Percentiles rank a stretch among this genome's conserved stretches.
Conservation (phyloP, 2,888 invertebrate species). For the Drosophila fungiperda region DNA sequence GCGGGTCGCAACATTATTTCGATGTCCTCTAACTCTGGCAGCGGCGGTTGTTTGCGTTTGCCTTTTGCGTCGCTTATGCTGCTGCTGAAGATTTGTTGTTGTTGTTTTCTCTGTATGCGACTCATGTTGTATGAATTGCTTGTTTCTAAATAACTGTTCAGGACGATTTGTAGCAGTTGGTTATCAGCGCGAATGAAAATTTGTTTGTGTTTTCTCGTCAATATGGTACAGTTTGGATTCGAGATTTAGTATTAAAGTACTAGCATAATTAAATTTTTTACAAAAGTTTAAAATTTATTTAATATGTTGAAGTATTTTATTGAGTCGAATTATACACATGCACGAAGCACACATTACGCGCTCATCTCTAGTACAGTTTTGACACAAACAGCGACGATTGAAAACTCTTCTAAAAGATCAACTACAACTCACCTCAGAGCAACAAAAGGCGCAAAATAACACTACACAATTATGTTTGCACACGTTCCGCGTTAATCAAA, state of each 20-base stretch:
- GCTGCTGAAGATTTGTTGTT: slow-evolving; percentile 41
- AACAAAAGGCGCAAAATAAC: slow-evolving; percentile 56
- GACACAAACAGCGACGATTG: slow-evolving; percentile 40
- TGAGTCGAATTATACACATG: neutral
- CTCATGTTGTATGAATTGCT: slow-evolving; percentile 47
- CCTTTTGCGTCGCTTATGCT: slow-evolving; percentile 32
- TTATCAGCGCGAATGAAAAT: slow-evolving; percentile 38
- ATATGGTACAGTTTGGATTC: slow-evolving; percentile 74
- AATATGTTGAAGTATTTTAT: neutral
- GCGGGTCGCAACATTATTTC: slow-evolving; percentile 23
- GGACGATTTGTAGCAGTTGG: slow-evolving; percentile 44
- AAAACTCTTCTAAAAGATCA: slow-evolving; percentile 34
- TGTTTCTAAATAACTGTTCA: slow-evolving; percentile 46
- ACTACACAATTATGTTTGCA: slow-evolving; percentile 29
- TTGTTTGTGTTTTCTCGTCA: slow-evolving; percentile 26
- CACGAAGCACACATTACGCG: slow-evolving; percentile 13
- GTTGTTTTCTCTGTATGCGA: slow-evolving; percentile 52
- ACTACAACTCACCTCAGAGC: slow-evolving; percentile 58
- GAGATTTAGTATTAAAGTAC: slow-evolving; percentile 21
- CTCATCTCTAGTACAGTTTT: slow-evolving; percentile 61
- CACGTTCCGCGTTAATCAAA: slow-evolving; percentile 4
- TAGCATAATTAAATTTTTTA: neutral
- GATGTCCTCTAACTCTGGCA: slow-evolving; percentile 15
- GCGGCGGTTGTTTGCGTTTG: slow-evolving; percentile 38
- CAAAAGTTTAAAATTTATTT: no score